Base-by-base conservation (phyloP, 2,888 invertebrate species). In the Lithophane socia region DNA sequence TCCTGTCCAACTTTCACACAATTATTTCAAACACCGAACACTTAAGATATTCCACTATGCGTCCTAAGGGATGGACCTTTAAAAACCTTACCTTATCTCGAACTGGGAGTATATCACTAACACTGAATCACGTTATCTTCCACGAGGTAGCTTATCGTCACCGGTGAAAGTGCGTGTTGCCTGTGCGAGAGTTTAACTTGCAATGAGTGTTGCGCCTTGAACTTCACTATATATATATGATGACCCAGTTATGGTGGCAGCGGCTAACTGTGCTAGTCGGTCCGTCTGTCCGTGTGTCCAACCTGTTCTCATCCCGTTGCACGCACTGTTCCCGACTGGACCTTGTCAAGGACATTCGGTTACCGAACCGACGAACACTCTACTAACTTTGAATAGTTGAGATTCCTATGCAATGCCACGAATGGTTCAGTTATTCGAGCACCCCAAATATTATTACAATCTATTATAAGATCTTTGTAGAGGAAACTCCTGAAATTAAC, bases 221-320 rank as follows among this genome's bases (percentile, higher is more conserved):
- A 98, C 98, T 98, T 98, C 97, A 97, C 97, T 97, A 97, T 98
- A 98, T 98, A 98, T 98, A 98, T 98, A 98, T 96, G 95, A 95
- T 98, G 98, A 98, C 98, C 98, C 97, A 98, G 98, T 97, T 98
- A 94, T 93, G 88, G 97, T 97, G 97, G 93, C 91, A 90, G 90
- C 92, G 91, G 93, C 91, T 96, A 96, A 96, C 96, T 96, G 96
- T 96, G 95, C 94, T 94, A 94, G 93, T 93, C 90, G 92, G 93
- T 91, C 91, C 88, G 91, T 91, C 91, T 90, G 92, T 91, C 92
- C 90, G 90, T 92, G 89, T 90, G 92, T 91, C 92, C 93, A 92
- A 94, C 94, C 93, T 92, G 94, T 92, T 92, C 86, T 87, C 91
- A 93, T 95, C 95, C 95, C 94, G 94, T 94, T 94, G 92, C 78